Evolutionary conservation across 2,888 invertebrate genomes (phyloP).

Genomic region (Abrostola triplasia): DNA sequence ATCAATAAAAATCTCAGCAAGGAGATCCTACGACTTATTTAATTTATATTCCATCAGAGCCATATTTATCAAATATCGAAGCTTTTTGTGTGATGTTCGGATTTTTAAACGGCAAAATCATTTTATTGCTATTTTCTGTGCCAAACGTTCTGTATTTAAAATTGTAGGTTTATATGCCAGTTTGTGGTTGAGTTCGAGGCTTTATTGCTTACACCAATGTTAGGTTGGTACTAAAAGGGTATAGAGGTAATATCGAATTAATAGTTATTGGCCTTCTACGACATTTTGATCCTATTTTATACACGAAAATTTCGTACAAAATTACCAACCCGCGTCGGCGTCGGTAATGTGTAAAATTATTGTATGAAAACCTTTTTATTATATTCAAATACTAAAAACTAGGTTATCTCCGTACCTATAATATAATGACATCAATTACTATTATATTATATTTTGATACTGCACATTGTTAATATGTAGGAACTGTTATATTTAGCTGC

Average conservation of each 20-base stretch:
- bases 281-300: neutral
- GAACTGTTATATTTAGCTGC: too few species aligned
- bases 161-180: conserved; percentile 9
- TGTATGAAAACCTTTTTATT: too few species aligned
- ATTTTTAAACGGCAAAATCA: conserved; percentile 57
- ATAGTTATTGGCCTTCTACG: conserved; percentile 9
- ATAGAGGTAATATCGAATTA: conserved; percentile 15
- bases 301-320: too few species aligned
- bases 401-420: too few species aligned
- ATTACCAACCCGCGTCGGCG: too few species aligned
- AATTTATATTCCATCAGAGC: conserved; percentile 86
- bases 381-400: too few species aligned
- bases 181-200: conserved; percentile 1
- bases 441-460: too few species aligned
- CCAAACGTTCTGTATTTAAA: conserved; percentile 13
- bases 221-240: conserved; percentile 6
- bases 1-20: conserved; percentile 87
- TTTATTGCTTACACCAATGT: conserved; percentile 20
- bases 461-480: too few species aligned
- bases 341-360: too few species aligned
- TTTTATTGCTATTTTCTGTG: conserved; percentile 50
- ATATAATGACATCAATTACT: too few species aligned
- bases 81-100: conserved; percentile 66
- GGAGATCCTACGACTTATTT: conserved; percentile 86
- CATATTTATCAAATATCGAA: conserved; percentile 84